Percentiles rank a stretch among this genome's conserved stretches.
These are phyloP conservation scores for Bothrops jararaca DNA, from an alignment of 2,113 vertebrate genomes.

Conservation along the genomic window DNA sequence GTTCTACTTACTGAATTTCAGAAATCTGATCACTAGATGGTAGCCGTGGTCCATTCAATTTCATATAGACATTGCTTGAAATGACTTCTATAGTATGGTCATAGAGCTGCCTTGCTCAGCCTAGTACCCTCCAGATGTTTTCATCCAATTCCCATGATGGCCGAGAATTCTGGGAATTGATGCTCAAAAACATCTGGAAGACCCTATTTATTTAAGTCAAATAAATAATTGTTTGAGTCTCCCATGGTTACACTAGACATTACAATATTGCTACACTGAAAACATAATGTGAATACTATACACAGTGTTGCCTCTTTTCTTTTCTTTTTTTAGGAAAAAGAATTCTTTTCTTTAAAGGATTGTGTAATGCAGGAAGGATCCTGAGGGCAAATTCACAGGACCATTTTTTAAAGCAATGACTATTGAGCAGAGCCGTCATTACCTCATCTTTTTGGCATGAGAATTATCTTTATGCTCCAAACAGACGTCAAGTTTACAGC, in stretches of 20 bases:
- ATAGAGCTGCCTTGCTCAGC: background rate
- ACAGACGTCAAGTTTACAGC: background rate
- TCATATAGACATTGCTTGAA: background rate
- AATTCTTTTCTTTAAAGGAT: background rate
- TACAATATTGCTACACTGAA: background rate
- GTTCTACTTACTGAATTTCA: background rate
- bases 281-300: background rate
- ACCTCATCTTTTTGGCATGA: background rate
- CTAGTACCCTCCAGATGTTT: background rate
- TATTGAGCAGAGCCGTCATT: background rate
- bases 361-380: background rate
- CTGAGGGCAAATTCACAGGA: background rate
- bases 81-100: background rate
- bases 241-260: background rate
- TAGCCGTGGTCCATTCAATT: slow-evolving; percentile 21
- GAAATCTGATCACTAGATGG: slow-evolving; percentile 45
- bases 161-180: background rate
- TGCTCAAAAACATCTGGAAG: background rate
- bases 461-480: background rate
- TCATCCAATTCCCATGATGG: background rate
- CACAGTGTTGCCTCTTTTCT: background rate
- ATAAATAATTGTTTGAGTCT: background rate
- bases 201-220: background rate
- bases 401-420: background rate
- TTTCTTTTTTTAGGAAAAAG: background rate